phyloP scores from a whole-genome alignment of 2,797 vertebrate genomes.

The Anguilla megastoma region DNA sequence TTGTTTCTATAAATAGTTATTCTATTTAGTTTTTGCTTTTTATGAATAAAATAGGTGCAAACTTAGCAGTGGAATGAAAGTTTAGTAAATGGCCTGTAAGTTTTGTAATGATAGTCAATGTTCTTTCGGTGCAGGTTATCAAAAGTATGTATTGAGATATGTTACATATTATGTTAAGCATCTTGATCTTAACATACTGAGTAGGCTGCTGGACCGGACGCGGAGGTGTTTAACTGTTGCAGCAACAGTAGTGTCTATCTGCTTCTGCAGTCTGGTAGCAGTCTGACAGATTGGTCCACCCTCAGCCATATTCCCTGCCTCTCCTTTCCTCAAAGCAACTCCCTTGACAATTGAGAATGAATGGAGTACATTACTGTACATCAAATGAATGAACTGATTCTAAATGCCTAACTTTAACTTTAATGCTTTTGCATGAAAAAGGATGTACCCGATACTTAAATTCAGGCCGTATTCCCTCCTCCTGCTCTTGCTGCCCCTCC shows the following conservation, averaged over 20 bases:
- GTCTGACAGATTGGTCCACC: constrained; percentile 11
- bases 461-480: too few relatives aligned
- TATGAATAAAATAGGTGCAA: too few relatives aligned
- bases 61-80: too few relatives aligned
- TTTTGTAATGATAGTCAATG: not conserved
- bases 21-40: too few relatives aligned
- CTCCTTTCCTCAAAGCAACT: constrained; percentile 11
- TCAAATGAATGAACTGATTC: too few relatives aligned
- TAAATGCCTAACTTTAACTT: too few relatives aligned
- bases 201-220: not conserved
- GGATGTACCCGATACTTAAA: too few relatives aligned
- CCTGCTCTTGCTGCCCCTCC: too few relatives aligned
- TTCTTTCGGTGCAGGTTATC: not conserved
- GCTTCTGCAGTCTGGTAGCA: constrained; percentile 10
- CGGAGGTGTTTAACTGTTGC: not conserved
- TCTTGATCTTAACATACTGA: not conserved
- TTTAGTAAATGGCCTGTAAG: too few relatives aligned
- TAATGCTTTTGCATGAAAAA: too few relatives aligned
- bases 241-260: not conserved
- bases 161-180: not conserved
- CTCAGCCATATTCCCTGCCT: constrained; percentile 12
- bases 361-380: not conserved
- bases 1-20: too few relatives aligned
- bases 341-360: constrained; percentile 17
- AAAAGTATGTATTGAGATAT: too few relatives aligned